phyloP scores from a whole-genome alignment of 1,140 invertebrate genomes.

The Microplitis mediator region DNA sequence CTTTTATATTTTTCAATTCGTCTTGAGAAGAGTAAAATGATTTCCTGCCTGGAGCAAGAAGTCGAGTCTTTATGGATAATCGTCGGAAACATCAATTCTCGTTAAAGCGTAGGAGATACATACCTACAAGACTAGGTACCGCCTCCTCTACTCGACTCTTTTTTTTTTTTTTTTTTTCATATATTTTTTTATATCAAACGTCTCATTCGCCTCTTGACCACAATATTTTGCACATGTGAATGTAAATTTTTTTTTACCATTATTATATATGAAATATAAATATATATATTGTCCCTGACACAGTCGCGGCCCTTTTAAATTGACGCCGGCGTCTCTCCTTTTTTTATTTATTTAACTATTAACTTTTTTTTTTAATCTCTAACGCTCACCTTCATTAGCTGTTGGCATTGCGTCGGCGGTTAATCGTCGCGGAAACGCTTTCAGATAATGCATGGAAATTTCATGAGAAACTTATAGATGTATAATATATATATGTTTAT shows the following conservation, averaged over 20 bases:
- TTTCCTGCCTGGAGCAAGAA: constrained; percentile 30
- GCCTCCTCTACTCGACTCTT: neutral
- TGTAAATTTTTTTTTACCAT: neutral
- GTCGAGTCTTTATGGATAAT: constrained; percentile 33
- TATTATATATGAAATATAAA: neutral
- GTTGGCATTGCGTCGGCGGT: neutral
- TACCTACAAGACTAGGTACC: constrained; percentile 1
- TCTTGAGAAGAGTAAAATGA: constrained; percentile 16
- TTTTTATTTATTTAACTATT: neutral
- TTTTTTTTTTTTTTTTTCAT: neutral
- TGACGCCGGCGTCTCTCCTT: constrained; percentile 12
- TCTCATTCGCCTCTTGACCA: too few species aligned
- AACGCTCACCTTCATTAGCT: constrained; percentile 12
- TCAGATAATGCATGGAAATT: neutral
- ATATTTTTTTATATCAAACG: neutral
- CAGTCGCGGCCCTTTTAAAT: constrained; percentile 9
- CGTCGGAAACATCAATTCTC: constrained; percentile 39
- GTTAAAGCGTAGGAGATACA: constrained; percentile 36
- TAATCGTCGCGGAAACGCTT: constrained; percentile 9
- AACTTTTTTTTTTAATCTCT: neutral
- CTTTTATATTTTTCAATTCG: neutral
- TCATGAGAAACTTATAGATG: neutral
- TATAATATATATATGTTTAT: neutral
- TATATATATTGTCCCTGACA: constrained; percentile 21
- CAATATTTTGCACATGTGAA: neutral